Evolutionary conservation across 2,113 vertebrate species (phyloP).

Genomic region (Plectropomus leopardus): DNA sequence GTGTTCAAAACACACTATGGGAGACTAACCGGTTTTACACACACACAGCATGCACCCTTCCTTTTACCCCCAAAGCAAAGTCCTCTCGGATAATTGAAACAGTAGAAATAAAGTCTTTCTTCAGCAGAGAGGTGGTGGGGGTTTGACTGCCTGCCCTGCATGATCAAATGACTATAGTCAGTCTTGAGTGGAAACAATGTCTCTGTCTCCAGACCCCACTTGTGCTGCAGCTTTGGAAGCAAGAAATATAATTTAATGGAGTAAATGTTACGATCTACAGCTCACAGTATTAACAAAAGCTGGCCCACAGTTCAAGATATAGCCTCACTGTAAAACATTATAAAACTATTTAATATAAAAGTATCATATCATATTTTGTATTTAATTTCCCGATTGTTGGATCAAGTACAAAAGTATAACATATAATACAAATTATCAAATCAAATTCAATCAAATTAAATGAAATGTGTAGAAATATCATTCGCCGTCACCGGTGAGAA

Average conservation of each 20-base stretch:
- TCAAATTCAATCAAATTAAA: background rate
- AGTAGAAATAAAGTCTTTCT: constrained; percentile 52
- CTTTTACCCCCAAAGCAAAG: constrained; percentile 55
- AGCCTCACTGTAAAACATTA: background rate
- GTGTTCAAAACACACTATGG: constrained; percentile 72
- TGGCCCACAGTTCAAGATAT: too few relatives aligned
- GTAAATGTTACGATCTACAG: constrained; percentile 10
- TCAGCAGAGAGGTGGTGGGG: constrained; percentile 16
- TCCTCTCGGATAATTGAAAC: constrained; percentile 51
- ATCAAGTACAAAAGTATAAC: background rate
- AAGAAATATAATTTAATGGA: background rate
- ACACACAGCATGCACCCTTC: constrained; percentile 70
- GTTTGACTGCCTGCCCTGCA: constrained; percentile 15
- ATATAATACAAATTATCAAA: background rate
- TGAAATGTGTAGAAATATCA: background rate
- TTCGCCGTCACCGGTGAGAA: background rate
- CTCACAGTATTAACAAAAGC: constrained; percentile 9
- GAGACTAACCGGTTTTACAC: constrained; percentile 62
- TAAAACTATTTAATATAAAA: background rate
- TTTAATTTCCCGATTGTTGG: background rate
- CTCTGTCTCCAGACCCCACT: constrained; percentile 1
- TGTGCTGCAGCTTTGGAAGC: constrained; percentile 8
- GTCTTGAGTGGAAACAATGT: constrained; percentile 36
- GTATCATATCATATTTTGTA: background rate
- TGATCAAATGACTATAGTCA: constrained; percentile 35